These are phyloP conservation scores for Chionis minor DNA, from an alignment of 2,113 vertebrate genomes.

Conservation along the genomic window DNA sequence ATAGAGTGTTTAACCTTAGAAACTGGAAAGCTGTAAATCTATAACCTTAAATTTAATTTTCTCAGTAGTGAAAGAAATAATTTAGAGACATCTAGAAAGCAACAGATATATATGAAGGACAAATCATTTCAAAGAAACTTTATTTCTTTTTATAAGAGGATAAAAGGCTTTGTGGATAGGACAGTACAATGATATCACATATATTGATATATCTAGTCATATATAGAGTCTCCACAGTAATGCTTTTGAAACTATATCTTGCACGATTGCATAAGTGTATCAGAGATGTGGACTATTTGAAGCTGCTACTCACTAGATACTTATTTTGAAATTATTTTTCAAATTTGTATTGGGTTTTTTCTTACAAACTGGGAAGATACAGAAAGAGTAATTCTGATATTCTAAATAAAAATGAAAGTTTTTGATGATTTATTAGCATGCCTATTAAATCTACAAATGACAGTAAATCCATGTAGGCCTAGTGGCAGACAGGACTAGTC, in stretches of 20 bases:
- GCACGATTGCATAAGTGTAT: not conserved
- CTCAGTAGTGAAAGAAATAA: not conserved
- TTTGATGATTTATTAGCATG: not conserved
- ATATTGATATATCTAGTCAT: not conserved
- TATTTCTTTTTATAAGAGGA: not conserved
- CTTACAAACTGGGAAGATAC: not conserved
- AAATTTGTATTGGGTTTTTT: rapidly evolving
- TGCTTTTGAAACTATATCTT: not conserved
- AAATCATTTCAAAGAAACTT: not conserved
- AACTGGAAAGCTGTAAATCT: not conserved
- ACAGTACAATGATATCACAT: not conserved
- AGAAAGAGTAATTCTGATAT: not conserved
- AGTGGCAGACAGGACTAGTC: not conserved
- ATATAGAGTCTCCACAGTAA: not conserved
- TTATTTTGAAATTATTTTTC: too few relatives aligned
- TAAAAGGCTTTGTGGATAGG: not conserved
- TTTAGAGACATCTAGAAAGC: not conserved
- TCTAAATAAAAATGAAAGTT: not conserved
- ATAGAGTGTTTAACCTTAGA: not conserved
- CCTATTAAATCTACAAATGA: not conserved
- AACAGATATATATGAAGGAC: not conserved
- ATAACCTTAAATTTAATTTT: not conserved
- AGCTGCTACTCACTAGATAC: not conserved
- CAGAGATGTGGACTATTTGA: not conserved
- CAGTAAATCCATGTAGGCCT: not conserved